Evolutionary conservation across 2,797 vertebrate genomes (phyloP).

Genomic region (Meriones psammophilus): DNA sequence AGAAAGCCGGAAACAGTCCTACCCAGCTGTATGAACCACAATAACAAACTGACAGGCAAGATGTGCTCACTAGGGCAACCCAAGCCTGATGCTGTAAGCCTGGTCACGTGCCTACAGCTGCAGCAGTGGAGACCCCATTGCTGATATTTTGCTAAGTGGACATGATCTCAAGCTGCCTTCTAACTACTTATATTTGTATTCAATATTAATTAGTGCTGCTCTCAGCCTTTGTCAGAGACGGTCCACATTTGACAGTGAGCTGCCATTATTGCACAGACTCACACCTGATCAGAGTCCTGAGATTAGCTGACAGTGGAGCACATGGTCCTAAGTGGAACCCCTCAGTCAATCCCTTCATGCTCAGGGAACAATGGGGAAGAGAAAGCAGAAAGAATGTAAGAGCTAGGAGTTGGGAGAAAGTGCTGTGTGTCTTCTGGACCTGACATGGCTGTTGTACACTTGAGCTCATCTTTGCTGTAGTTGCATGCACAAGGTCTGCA

Average conservation of each 20-base stretch:
- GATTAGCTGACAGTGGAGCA: neutral
- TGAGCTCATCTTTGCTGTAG: neutral
- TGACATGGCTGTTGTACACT: neutral
- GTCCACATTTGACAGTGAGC: neutral
- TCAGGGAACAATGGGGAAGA: neutral
- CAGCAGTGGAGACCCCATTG: neutral
- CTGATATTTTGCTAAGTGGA: neutral
- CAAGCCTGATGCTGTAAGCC: neutral
- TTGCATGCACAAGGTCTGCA: neutral
- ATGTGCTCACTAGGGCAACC: neutral
- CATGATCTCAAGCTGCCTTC: neutral
- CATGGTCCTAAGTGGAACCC: too few relatives aligned
- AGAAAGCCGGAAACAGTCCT: neutral
- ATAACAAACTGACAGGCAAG: neutral
- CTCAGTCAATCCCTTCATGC: neutral
- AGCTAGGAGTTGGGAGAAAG: neutral
- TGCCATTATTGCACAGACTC: neutral
- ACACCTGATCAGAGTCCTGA: neutral
- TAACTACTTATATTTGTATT: neutral
- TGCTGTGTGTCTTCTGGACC: neutral
- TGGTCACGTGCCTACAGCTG: neutral
- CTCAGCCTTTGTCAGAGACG: neutral
- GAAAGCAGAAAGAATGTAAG: neutral
- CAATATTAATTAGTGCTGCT: neutral
- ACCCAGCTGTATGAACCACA: neutral